Percentiles rank a stretch among this genome's conserved stretches.
Evolutionary conservation across 2,113 vertebrate species (phyloP).

Genomic region (Macrotis lagotis): DNA sequence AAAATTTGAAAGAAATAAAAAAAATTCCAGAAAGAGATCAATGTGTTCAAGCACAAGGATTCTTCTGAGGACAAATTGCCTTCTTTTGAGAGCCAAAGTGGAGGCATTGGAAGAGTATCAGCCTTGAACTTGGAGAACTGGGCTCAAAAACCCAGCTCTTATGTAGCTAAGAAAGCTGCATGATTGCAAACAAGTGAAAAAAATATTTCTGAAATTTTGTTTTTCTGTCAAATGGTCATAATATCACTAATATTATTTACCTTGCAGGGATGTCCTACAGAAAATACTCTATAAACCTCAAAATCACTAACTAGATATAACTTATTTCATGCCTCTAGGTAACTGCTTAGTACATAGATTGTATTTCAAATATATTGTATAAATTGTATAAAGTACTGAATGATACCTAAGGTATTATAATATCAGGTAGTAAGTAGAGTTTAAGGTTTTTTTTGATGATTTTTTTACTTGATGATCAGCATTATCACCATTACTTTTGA

Average conservation of each 20-base stretch:
- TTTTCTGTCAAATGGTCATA: too few relatives aligned
- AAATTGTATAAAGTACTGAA: not conserved
- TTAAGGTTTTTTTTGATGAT: not conserved
- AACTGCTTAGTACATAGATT: not conserved
- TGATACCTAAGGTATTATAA: not conserved
- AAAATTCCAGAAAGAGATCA: not conserved
- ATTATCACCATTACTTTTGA: not conserved
- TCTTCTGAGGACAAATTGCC: not conserved
- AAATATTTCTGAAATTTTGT: not conserved
- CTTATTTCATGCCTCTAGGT: not conserved
- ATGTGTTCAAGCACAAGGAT: not conserved
- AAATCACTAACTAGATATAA: not conserved
- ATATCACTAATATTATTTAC: too few relatives aligned
- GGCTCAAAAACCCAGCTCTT: not conserved
- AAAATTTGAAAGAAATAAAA: not conserved
- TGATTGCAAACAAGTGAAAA: not conserved
- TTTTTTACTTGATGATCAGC: not conserved
- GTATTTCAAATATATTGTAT: too few relatives aligned
- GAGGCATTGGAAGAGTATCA: not conserved
- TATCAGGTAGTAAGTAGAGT: not conserved
- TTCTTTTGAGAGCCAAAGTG: not conserved
- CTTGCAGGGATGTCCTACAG: not conserved
- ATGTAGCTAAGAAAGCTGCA: not conserved
- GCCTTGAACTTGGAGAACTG: not conserved
- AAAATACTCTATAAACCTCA: not conserved